phyloP scores from a whole-genome alignment of 2,888 invertebrate species.

The Steinernema scapterisci region DNA sequence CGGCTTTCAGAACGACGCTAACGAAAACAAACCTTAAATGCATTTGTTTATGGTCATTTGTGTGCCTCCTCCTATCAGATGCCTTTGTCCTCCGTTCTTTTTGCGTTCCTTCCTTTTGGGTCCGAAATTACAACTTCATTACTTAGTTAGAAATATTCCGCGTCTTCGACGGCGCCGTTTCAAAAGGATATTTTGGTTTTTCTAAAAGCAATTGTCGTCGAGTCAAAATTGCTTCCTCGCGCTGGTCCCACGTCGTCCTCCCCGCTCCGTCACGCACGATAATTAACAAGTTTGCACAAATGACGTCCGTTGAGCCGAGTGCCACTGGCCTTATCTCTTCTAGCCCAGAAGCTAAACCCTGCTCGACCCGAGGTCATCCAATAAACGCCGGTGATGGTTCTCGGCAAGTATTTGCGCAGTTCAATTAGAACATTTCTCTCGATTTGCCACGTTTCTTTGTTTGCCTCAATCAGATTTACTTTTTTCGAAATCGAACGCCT shows the following conservation, averaged over 20 bases:
- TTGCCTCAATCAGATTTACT: constrained; percentile 19
- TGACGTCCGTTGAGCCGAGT: not conserved
- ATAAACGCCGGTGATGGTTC: no score
- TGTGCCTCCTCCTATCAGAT: no score
- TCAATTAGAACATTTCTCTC: not conserved
- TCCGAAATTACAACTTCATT: not conserved
- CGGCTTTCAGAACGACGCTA: no score
- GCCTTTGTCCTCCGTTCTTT: no score
- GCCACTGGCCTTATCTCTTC: not conserved
- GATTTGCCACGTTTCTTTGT: constrained; percentile 2
- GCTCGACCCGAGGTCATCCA: no score
- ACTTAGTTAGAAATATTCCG: not conserved
- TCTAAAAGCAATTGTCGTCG: constrained; percentile 5
- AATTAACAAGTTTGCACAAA: constrained; percentile 22
- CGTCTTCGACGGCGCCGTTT: not conserved
- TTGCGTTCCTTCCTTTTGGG: not conserved
- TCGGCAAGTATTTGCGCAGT: constrained; percentile 20
- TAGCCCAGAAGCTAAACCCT: not conserved
- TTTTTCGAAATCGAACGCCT: constrained; percentile 19
- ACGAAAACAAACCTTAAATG: no score
- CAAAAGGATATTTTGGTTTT: constrained; percentile 2
- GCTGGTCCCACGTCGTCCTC: not conserved
- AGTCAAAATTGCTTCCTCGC: constrained; percentile 19
- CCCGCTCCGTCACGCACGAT: constrained; percentile 15
- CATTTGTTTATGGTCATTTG: no score